Evolutionary conservation across 2,113 vertebrate species (phyloP).

Genomic region (Gulo gulo): DNA sequence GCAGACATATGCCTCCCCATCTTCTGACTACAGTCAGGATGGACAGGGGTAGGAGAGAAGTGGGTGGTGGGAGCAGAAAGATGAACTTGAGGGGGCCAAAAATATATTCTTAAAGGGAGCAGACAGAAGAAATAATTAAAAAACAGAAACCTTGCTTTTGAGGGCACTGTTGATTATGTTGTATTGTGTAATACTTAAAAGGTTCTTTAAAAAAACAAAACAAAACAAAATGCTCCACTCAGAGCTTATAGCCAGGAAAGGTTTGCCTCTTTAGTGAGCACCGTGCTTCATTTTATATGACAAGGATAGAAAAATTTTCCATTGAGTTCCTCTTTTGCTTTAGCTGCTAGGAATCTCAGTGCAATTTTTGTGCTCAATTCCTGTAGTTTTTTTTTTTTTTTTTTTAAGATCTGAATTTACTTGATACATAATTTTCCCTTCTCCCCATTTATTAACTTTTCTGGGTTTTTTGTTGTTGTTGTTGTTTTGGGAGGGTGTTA

Average conservation of each 20-base stretch:
- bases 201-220: not conserved
- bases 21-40: too few species aligned
- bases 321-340: not conserved
- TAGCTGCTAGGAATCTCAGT: not conserved
- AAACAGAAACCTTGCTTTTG: not conserved
- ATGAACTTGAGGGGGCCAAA: not conserved
- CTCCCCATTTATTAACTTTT: not conserved
- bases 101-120: not conserved
- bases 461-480: not conserved
- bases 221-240: not conserved
- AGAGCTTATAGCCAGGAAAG: not conserved
- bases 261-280: not conserved
- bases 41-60: not conserved
- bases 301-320: not conserved
- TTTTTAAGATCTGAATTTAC: not conserved
- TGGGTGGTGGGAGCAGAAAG: not conserved
- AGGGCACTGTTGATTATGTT: not conserved
- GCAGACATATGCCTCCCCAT: rapidly evolving
- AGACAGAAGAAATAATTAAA: not conserved
- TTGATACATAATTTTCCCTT: not conserved
- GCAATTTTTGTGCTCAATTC: not conserved
- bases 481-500: not conserved
- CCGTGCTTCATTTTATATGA: not conserved
- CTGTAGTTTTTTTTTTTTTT: not conserved
- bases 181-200: not conserved